Evolutionary conservation across 2,113 vertebrate species (phyloP), one percentile per base, ranked within the genome.

Genomic region (Silurus asotus): DNA sequence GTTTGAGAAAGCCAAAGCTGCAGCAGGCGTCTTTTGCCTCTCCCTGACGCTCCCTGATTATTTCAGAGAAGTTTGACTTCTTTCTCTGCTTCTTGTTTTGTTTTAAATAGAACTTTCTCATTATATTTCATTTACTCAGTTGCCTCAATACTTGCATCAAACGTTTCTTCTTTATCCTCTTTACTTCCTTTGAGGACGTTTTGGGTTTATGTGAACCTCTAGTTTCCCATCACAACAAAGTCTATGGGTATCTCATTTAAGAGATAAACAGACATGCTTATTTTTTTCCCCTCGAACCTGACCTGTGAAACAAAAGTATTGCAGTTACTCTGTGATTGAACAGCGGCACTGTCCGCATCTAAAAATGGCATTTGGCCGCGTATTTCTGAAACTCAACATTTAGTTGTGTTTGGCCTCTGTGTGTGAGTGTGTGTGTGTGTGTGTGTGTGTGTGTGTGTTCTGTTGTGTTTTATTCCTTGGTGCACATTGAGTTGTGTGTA

Each of bases 401-500:
- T 28, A 75, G 76, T 81, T 82, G 69, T 64, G 61, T 45, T 81
- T 82, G 81, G 85, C 58, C 3, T 49, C 8, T 77, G 84, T 65
- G n/a, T 56, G 75, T 56, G 59, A 61, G 25, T 61, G 56, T 78
- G 76, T 78, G 76, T 49, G 25, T 81, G 64, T 69, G 48, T 67
- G 64, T 69, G 80, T 65, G 61, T 48, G 55, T 53, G 82, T 45
- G 25, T 8, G n/a, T 49, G 45, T n/a, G 53, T 48, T 25, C 25
- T 65, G 51, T 23, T 83, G 65, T 79, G 51, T 80, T 72, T 88
- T 88, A 86, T 89, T 86, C 83, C 59, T 81, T 69, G 81, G 59
- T 83, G 65, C 25, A 64, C n/a, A 48, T 23, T 37, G 48, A 75
- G 74, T 8, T 49, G 13, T 49, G 84, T 76, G 69, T 64, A 53